These are phyloP conservation scores for Megalurothrips usitatus DNA, from an alignment of 2,888 invertebrate genomes.

Conservation along the genomic window DNA sequence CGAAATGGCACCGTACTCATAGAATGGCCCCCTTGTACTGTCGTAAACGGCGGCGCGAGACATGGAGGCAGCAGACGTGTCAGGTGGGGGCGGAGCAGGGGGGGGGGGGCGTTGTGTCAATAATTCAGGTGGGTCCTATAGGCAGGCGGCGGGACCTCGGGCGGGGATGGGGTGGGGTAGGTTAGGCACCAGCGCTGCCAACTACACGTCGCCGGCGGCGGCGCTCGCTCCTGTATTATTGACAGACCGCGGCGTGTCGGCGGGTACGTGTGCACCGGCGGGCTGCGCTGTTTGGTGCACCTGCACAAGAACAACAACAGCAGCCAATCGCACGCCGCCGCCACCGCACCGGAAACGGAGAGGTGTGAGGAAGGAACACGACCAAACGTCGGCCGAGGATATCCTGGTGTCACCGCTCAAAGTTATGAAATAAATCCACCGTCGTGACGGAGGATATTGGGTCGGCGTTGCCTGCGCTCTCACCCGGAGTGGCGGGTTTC, in stretches of 20 bases:
- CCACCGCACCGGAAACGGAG: too few relatives aligned
- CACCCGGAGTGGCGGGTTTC: too few relatives aligned
- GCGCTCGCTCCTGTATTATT: not conserved
- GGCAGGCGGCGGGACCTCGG: not conserved
- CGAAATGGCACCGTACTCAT: not conserved
- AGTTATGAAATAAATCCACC: too few relatives aligned
- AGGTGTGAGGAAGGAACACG: too few relatives aligned
- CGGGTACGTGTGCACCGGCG: slow-evolving; percentile 24
- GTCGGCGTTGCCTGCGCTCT: too few relatives aligned
- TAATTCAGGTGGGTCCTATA: not conserved
- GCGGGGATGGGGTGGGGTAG: not conserved
- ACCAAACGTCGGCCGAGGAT: too few relatives aligned
- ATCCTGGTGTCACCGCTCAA: too few relatives aligned
- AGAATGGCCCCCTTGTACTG: not conserved
- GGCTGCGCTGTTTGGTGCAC: too few relatives aligned
- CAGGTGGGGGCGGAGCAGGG: not conserved
- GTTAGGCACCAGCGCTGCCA: not conserved
- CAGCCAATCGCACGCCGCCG: too few relatives aligned
- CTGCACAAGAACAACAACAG: not conserved
- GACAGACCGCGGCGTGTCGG: not conserved
- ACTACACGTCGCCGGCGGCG: not conserved
- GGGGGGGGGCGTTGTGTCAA: not conserved
- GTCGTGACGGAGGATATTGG: too few relatives aligned
- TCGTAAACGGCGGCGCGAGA: not conserved
- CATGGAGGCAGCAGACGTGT: not conserved